Percentiles rank a stretch among this genome's conserved stretches.
Evolutionary conservation across 2,797 vertebrate species (phyloP).

Genomic region (Euthynnus affinis): DNA sequence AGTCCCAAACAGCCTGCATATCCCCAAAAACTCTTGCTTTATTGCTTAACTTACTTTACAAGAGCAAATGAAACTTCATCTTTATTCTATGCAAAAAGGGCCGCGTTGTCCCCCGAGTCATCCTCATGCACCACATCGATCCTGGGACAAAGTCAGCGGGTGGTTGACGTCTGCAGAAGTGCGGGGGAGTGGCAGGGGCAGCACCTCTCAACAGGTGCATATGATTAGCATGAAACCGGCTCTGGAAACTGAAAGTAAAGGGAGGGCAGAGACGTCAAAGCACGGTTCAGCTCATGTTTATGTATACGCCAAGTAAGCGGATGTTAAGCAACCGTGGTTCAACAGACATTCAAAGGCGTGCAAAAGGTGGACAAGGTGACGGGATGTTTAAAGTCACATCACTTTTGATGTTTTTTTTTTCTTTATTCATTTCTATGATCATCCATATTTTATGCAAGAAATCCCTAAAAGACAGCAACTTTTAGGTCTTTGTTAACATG

Average conservation of each 20-base stretch:
- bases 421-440: slow-evolving; percentile 21
- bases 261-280: slow-evolving; percentile 57
- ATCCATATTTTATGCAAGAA: slow-evolving; percentile 31
- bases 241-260: slow-evolving; percentile 50
- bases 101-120: slow-evolving; percentile 45
- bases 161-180: slow-evolving; percentile 70
- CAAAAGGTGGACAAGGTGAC: slow-evolving; percentile 46
- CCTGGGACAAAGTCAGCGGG: slow-evolving; percentile 65
- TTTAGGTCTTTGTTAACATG: slow-evolving; percentile 6
- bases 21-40: neutral
- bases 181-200: slow-evolving; percentile 74
- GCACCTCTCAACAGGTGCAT: slow-evolving; percentile 79
- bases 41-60: neutral
- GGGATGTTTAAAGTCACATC: neutral
- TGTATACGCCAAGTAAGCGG: slow-evolving; percentile 47
- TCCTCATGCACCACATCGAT: slow-evolving; percentile 49
- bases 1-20: neutral
- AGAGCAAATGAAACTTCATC: slow-evolving; percentile 11
- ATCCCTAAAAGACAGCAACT: slow-evolving; percentile 9
- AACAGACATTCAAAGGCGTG: slow-evolving; percentile 65
- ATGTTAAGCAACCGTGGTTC: slow-evolving; percentile 37
- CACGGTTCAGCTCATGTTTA: slow-evolving; percentile 73
- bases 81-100: slow-evolving; percentile 38
- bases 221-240: slow-evolving; percentile 73
- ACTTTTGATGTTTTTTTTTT: neutral